Evolutionary conservation across 2,888 invertebrate genomes (phyloP), one percentile per base, ranked within the genome.

Genomic region (Pyrrhosoma nymphula): DNA sequence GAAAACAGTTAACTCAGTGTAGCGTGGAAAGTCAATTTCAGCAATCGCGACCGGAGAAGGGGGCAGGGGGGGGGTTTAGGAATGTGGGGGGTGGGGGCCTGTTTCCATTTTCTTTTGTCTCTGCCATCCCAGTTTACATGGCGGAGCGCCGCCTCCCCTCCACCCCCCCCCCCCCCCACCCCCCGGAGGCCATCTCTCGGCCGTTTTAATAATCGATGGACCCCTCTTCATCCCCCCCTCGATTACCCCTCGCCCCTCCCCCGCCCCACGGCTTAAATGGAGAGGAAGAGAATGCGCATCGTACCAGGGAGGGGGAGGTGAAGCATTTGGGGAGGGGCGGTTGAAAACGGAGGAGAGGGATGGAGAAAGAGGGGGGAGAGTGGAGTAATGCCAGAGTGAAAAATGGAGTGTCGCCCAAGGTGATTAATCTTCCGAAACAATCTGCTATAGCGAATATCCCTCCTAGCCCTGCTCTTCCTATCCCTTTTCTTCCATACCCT

Each of bases 341-440:
- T 35, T 8, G 35, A 16, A 35, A 35, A 26, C 30, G 30, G 30
- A 26, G 75, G 4, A 26, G 18, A 30, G 20, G 30, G 75, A 12
- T 60, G 75, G 30, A 18, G 30, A 20, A 20, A 12, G 63, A 20
- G n/a, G n/a, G n/a, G n/a, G n/a, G n/a, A n/a, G 12, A 30, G 30
- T 8, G 30, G 75, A n/a, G 30, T 82, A 20, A 82, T 82, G 75
- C 16, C 26, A 26, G 82, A 18, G 47, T 93, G 93, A 93, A 93
- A 93, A 93, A 93, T 93, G 93, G 93, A 93, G 63, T 93, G 93
- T 93, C 93, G 47, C 55, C 93, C 35, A 63, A n/a, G 75, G 93
- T 93, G 93, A 93, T 93, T 93, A 93, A 93, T 93, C 93, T 93
- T 69, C 69, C 93, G 69, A 93, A 93, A 93, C 93, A 93, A 93